Conservation (phyloP, 2,113 vertebrate genomes). For the Chloropsis hardwickii region DNA sequence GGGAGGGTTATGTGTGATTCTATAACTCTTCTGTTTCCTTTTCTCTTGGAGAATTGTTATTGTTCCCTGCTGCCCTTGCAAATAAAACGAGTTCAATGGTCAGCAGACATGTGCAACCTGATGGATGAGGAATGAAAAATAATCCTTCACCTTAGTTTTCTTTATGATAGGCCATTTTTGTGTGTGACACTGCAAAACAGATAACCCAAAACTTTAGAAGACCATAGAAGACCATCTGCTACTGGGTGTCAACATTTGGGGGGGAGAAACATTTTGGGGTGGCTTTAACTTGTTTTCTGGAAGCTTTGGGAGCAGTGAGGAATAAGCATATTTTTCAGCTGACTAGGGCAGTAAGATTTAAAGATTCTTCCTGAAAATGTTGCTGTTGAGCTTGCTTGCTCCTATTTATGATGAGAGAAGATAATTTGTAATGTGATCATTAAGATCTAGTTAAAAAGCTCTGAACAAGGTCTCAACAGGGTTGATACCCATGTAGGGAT, state of each 20-base stretch:
- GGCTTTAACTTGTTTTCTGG: not conserved
- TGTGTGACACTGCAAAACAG: not conserved
- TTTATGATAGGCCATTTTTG: not conserved
- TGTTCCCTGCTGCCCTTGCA: constrained; percentile 7
- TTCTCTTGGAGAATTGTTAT: not conserved
- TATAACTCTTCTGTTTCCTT: constrained; percentile 10
- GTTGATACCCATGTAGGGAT: not conserved
- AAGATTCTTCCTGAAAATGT: not conserved
- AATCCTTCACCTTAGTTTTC: not conserved
- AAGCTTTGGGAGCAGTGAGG: not conserved
- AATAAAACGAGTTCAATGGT: not conserved
- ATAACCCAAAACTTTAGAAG: not conserved
- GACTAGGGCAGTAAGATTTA: not conserved
- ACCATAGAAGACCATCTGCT: not conserved
- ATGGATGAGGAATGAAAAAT: not conserved
- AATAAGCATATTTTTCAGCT: not conserved
- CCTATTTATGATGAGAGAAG: not conserved
- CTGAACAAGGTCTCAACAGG: not conserved
- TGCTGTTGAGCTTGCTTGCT: not conserved
- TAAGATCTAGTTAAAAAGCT: not conserved
- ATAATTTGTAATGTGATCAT: not conserved
- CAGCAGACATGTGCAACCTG: not conserved
- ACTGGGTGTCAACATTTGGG: not conserved
- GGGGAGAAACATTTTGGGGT: not conserved
- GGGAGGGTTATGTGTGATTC: not conserved